A percentile compares a stretch with the other conserved stretches of the same genome.
Conservation (phyloP, 1,140 invertebrate species). For the Brachionus rotundiformis region DNA sequence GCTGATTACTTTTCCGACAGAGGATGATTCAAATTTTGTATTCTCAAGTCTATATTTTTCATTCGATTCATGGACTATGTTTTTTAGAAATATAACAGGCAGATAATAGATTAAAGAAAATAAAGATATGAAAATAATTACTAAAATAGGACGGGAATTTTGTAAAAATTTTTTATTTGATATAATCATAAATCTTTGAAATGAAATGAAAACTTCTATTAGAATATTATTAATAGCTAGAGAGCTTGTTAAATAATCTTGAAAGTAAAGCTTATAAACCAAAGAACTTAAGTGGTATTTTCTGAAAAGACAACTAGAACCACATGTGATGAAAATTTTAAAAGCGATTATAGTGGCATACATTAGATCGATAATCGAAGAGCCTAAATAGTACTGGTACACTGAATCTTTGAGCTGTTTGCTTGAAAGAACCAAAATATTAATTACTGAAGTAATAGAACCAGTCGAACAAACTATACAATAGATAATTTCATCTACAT, state of each 20-base stretch:
- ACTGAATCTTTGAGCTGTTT: background rate
- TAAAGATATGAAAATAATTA: background rate
- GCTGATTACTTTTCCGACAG: background rate
- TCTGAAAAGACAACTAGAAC: background rate
- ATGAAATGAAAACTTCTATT: slow-evolving; percentile 28
- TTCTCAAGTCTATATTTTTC: background rate
- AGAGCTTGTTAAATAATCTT: slow-evolving; percentile 1
- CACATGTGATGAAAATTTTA: background rate
- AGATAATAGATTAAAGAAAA: background rate
- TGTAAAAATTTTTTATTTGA: slow-evolving; percentile 8
- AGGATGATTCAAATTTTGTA: slow-evolving; percentile 7
- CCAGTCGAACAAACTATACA: background rate
- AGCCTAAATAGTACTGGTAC: background rate
- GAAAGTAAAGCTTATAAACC: background rate
- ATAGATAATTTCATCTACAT: slow-evolving; percentile 2
- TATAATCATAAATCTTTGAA: slow-evolving; percentile 10
- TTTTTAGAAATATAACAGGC: slow-evolving; percentile 12
- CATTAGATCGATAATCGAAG: background rate
- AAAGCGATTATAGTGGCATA: background rate
- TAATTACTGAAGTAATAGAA: background rate
- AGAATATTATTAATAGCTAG: slow-evolving; percentile 17
- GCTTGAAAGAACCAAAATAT: slow-evolving; percentile 4
- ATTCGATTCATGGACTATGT: background rate
- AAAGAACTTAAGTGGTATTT: background rate
- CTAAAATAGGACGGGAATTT: background rate